phyloP scores from a whole-genome alignment of 2,888 invertebrate genomes.

The Drosophila barbarae region DNA sequence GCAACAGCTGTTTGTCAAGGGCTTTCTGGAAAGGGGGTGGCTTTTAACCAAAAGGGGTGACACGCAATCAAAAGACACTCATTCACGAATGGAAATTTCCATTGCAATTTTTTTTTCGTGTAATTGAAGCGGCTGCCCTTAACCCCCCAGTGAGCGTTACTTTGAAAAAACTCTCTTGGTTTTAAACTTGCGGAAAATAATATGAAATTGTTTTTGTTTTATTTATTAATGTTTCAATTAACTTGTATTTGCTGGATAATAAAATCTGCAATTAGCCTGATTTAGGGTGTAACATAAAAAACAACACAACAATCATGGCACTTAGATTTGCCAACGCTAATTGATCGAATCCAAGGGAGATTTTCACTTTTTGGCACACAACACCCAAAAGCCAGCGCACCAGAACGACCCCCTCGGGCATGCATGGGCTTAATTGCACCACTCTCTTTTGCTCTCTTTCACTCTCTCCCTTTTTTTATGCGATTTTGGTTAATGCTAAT shows the following conservation, averaged over 20 bases:
- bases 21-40: neutral
- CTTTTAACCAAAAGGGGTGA: slow-evolving; percentile 16
- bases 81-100: slow-evolving; percentile 72
- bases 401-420: slow-evolving; percentile 55
- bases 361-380: slow-evolving; percentile 17
- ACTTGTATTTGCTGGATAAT: neutral
- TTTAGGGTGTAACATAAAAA: neutral
- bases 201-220: neutral
- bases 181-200: neutral
- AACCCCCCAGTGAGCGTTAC: slow-evolving; percentile 41
- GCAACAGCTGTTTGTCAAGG: slow-evolving; percentile 27
- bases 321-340: slow-evolving; percentile 11
- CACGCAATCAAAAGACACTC: slow-evolving; percentile 29
- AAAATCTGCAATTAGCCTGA: neutral
- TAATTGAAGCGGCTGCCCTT: slow-evolving; percentile 48
- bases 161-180: neutral
- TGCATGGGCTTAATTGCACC: slow-evolving; percentile 61
- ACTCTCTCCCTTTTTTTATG: slow-evolving; percentile 8
- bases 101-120: slow-evolving; percentile 58
- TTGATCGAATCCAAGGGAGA: slow-evolving; percentile 15
- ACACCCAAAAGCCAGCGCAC: slow-evolving; percentile 9
- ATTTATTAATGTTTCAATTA: neutral
- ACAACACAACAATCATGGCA: neutral
- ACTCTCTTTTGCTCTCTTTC: slow-evolving; percentile 21
- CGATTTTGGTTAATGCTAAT: slow-evolving; percentile 46